phyloP scores from a whole-genome alignment of 2,797 vertebrate species.

The Halcyon badia region DNA sequence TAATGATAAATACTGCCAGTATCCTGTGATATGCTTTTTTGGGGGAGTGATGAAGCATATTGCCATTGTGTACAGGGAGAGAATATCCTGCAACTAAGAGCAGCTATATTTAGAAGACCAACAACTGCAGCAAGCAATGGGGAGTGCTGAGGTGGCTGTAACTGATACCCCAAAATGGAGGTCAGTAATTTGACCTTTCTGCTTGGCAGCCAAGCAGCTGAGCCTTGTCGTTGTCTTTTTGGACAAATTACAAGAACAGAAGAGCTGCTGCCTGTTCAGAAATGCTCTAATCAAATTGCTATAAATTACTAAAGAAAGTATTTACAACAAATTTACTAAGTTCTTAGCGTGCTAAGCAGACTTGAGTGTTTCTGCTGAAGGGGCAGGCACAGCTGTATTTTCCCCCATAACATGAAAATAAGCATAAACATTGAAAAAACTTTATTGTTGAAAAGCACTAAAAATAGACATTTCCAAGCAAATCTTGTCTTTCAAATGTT shows the following conservation, averaged over 20 bases:
- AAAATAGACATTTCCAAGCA: neutral
- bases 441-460: neutral
- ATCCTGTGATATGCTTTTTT: neutral
- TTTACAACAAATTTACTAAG: neutral
- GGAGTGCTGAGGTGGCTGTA: conserved; percentile 76
- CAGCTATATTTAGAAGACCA: conserved; percentile 68
- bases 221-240: conserved; percentile 66
- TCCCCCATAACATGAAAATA: neutral
- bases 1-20: neutral
- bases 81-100: conserved; percentile 16
- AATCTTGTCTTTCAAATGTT: neutral
- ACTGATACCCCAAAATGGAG: conserved; percentile 74
- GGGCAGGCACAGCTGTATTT: neutral
- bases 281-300: conserved; percentile 21
- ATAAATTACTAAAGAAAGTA: neutral
- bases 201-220: conserved; percentile 72
- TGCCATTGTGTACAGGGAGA: conserved; percentile 17
- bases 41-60: neutral
- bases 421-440: neutral
- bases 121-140: conserved; percentile 47
- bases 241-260: conserved; percentile 59
- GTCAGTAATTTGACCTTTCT: conserved; percentile 76
- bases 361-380: neutral
- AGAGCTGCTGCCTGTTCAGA: conserved; percentile 51
- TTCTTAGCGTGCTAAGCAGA: neutral